Base-by-base conservation (phyloP, 2,797 vertebrate species). In the Semotilus atromaculatus region DNA sequence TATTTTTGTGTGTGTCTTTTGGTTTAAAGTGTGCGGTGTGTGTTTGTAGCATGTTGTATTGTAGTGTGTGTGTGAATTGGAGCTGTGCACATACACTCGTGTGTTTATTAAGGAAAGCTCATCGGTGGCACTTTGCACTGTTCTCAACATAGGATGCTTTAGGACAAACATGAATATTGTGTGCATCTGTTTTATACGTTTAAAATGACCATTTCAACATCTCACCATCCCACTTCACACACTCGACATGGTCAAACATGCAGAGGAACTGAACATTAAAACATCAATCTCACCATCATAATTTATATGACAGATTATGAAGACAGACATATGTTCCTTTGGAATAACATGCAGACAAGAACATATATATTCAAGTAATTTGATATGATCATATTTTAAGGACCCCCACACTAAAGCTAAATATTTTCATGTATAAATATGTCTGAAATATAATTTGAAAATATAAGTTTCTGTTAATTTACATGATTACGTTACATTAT, bases 91-190 rank as follows among this genome's bases (percentile, higher is more conserved):
- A 7, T 7, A 62, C 58, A 62, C 58, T 14, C 0, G 53, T 62
- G 60, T 75, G 62, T 66, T 53, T 7, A 19, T 36, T 26, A 40
- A 79, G 40, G 53, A 82, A 82, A 88, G 74, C 55, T 88, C 76
- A 86, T 80, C 86, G 84, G 85, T 86, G 89, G 91, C 81, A 90
- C 91, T 92, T 93, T 93, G 92, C 92, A 92, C 90, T 82, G 78
- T 85, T 53, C 31, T 80, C 68, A 67, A 80, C 64, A 29, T 68
- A 34, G 67, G 82, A 85, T 31, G 60, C 79, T 80, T 73, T 68
- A 86, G 85, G 55, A 77, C 40, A 19, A 73, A 53, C 80, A 73
- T 83, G 9, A 40, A 1, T 40, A 18, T 7, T 11, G 9, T 71
- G 72, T 71, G 45, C 26, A 29, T 55, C 40, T 38, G 14, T 34